Evolutionary conservation across 2,113 vertebrate genomes (phyloP).

Genomic region (Apeltes quadracus): DNA sequence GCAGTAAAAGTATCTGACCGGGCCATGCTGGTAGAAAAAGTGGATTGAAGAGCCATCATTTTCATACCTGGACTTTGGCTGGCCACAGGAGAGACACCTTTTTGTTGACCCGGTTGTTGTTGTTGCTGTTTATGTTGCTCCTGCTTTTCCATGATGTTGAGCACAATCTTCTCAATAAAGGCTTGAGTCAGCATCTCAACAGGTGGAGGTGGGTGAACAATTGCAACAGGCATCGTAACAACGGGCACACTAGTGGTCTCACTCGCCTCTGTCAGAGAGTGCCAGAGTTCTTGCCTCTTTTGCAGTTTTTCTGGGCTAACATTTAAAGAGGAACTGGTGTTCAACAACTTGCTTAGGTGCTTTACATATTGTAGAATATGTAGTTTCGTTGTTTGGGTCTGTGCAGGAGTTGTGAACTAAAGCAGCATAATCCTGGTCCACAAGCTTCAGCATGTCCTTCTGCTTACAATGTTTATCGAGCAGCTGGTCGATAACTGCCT

Average conservation of each 20-base stretch:
- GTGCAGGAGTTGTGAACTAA: background rate
- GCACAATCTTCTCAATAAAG: background rate
- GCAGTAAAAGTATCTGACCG: background rate
- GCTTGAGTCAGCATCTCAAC: background rate
- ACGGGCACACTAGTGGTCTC: too few relatives aligned
- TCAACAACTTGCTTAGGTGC: background rate
- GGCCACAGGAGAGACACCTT: background rate
- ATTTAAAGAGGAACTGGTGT: too few relatives aligned
- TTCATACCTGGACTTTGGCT: background rate
- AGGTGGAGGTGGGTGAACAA: background rate
- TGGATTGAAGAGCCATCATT: background rate
- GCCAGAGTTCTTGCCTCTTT: background rate
- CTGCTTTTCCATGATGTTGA: background rate
- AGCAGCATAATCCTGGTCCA: background rate
- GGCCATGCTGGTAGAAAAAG: background rate
- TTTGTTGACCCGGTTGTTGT: background rate
- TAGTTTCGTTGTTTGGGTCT: background rate
- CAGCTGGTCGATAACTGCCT: background rate
- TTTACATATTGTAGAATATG: background rate
- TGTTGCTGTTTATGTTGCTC: too few relatives aligned
- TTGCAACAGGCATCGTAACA: background rate
- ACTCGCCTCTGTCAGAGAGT: too few relatives aligned
- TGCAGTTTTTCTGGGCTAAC: background rate
- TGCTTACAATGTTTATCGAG: background rate
- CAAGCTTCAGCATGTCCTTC: conserved; percentile 1